Percentiles rank a stretch among this genome's conserved stretches.
Evolutionary conservation across 2,888 invertebrate genomes (phyloP).

Genomic region (Scaptodrosophila latifasciaeformis): DNA sequence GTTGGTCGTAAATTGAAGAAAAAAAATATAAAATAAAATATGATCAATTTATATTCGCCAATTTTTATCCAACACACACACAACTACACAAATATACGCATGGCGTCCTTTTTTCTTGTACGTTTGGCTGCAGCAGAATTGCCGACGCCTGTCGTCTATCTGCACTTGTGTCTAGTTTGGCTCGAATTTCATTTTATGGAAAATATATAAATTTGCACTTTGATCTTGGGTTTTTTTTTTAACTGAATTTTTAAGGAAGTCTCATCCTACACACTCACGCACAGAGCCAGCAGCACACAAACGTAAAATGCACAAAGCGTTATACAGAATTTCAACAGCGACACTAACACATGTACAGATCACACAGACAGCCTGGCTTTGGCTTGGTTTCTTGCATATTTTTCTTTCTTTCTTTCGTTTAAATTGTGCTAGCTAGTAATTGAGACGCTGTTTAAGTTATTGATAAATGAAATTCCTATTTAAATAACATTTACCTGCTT

Average conservation of each 20-base stretch:
- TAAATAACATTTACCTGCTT: slow-evolving; percentile 54
- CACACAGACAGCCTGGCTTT: slow-evolving; percentile 51
- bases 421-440: slow-evolving; percentile 7
- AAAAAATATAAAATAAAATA: background rate
- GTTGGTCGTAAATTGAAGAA: no score
- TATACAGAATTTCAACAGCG: slow-evolving; percentile 66
- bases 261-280: slow-evolving; percentile 41
- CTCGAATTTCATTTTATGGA: slow-evolving; percentile 5
- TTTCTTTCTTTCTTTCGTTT: slow-evolving; percentile 44
- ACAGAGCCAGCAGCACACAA: slow-evolving; percentile 10
- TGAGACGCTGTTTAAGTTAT: slow-evolving; percentile 24
- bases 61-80: slow-evolving; percentile 8
- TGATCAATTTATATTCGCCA: slow-evolving; percentile 1
- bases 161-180: slow-evolving; percentile 20
- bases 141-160: slow-evolving; percentile 22
- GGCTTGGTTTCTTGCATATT: slow-evolving; percentile 51
- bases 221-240: slow-evolving; percentile 1
- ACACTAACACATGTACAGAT: slow-evolving; percentile 42
- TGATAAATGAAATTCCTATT: slow-evolving; percentile 36
- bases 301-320: slow-evolving; percentile 47
- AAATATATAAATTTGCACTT: slow-evolving; percentile 13
- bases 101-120: slow-evolving; percentile 56
- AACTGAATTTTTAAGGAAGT: slow-evolving; percentile 32
- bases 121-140: slow-evolving; percentile 27
- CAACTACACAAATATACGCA: slow-evolving; percentile 38